Evolutionary conservation across 2,888 invertebrate species (phyloP), one percentile per base, ranked within the genome.

Genomic region (Drosophila barbarae): DNA sequence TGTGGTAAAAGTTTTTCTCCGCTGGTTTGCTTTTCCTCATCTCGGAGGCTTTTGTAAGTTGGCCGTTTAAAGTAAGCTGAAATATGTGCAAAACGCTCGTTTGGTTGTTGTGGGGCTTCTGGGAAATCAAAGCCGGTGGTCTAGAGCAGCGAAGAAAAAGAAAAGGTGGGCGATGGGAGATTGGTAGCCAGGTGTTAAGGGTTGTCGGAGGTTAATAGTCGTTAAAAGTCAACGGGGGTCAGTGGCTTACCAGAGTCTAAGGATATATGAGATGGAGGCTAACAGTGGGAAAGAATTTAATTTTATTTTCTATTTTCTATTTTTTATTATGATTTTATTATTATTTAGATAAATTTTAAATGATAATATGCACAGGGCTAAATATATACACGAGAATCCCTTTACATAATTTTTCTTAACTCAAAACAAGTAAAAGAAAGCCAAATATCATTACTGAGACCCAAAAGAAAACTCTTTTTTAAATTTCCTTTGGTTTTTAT

Each of bases 1-100:
- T 81, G 85, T 84, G 76, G 85, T 84, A 80, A 80, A 82, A 84
- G 80, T 80, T 80, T 70, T 82, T 42, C 51, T 51, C 18, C 51
- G 21, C 46, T 28, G 18, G 47, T 46, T 47, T 47, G 44, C 7
- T n/a, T 42, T 53, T 46, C 32, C 44, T 28, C 59, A 46, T 36
- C 28, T 38, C 21, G 23, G 61, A 3, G 23, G 32, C 61, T 64
- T 44, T 41, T 13, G 44, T 32, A 63, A 44, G 65, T 53, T 46
- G 63, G 63, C 54, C 63, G 53, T 54, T 66, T 65, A 54, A 64
- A 66, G 64, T 63, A 63, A 63, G 61, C 35, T 63, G 28, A 63
- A 50, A 63, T 50, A 61, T 63, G 42, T 50, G 63, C 63, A 63
- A 63, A 61, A 41, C 34, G 63, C 21, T 26, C 38, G 23, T 18